Base-by-base conservation (phyloP, 2,797 vertebrate genomes). In the Sparus aurata region DNA sequence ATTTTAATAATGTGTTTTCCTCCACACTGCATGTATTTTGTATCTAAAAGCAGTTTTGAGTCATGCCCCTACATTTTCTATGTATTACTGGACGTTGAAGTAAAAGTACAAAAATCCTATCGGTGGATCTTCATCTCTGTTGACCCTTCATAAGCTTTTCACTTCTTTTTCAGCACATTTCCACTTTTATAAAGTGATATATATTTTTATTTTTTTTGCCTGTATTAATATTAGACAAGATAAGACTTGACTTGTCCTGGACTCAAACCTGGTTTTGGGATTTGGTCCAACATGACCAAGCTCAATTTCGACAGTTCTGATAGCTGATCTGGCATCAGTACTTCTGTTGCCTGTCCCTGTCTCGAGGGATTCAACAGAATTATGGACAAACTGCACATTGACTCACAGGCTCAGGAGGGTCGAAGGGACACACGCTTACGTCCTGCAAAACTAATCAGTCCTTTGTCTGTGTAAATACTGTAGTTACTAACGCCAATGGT, bases 391-490 rank as follows among this genome's bases (percentile, higher is more conserved):
- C 18, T 50, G 22, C 38, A 50, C 22, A 27, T 1, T 17, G 16
- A 73, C 41, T 77, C 23, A 59, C 12, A 38, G 49, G 66, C 43
- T 70, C 62, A 34, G 27, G 50, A 67, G 57, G 34, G n/a, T 45
- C 67, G 57, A 18, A 41, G 18, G 58, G 38, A 73, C 49, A 70
- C 47, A 25, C 50, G 62, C 70, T 78, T 41, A 73, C 50, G 71
- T 80, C 64, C 20, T 61, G 49, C 30, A 49, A 69, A 71, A 59
- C 50, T 46, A 76, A 76, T 43, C 38, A 64, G 23, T 54, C 15
- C 10, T 73, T 73, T 68, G 9, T 67, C 12, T n/a, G 38, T 92
- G 87, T 90, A 85, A 87, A 92, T 91, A 85, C 16, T 81, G 65
- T 73, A 78, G 70, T 57, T 69, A 87, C 76, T 83, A 77, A 93